Percentiles rank a stretch among this genome's conserved stretches.
Conservation (phyloP, 2,888 invertebrate genomes). For the Apotomis capreana region DNA sequence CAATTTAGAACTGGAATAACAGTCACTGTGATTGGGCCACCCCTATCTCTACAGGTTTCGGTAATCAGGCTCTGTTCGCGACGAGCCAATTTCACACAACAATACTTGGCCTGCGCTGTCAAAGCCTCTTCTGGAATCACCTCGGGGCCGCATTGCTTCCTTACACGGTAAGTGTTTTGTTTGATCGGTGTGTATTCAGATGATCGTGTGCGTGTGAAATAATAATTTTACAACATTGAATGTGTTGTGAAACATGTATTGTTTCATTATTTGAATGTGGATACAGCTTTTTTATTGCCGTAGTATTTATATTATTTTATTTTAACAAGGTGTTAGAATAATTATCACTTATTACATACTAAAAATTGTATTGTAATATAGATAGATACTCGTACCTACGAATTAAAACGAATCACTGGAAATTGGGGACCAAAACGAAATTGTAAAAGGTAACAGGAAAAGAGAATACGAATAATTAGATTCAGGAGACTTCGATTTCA, state of each 20-base stretch:
- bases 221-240: no score
- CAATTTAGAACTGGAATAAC: no score
- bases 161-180: constrained; percentile 30
- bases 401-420: no score
- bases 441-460: constrained; percentile 12
- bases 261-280: no score
- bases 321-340: no score
- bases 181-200: constrained; percentile 6
- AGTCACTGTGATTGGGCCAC: no score
- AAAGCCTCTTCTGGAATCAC: constrained; percentile 31
- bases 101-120: constrained; percentile 43
- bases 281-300: no score
- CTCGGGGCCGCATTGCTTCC: constrained; percentile 30
- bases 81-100: constrained; percentile 53
- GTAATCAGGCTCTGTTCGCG: constrained; percentile 49
- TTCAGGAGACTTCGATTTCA: constrained; percentile 34
- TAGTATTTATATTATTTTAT: no score
- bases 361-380: no score
- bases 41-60: constrained; percentile 45
- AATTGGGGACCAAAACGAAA: constrained; percentile 1
- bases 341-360: no score
- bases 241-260: no score
- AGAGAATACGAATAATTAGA: constrained; percentile 30
- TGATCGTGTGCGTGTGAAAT: neutral
- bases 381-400: no score